phyloP scores from a whole-genome alignment of 2,888 invertebrate genomes.

The Mythimna loreyi region DNA sequence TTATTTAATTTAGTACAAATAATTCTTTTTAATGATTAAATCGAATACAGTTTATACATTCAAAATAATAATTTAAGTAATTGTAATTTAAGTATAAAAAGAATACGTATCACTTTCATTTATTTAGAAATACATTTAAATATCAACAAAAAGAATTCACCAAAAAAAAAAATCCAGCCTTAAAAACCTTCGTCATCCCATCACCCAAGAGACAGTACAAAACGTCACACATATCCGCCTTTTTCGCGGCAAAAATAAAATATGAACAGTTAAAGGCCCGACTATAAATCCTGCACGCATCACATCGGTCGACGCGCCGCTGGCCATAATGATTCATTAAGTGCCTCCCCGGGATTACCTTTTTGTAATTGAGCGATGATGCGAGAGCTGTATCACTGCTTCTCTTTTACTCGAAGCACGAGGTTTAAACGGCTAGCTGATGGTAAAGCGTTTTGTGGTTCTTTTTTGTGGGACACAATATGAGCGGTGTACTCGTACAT shows the following conservation, averaged over 20 bases:
- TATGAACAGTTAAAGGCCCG: constrained; percentile 67
- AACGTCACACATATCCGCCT: constrained; percentile 53
- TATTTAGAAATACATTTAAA: neutral
- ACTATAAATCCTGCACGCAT: constrained; percentile 83
- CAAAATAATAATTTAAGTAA: too few species aligned
- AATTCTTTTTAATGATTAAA: too few species aligned
- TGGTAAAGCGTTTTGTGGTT: constrained; percentile 49
- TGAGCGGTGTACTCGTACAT: constrained; percentile 20
- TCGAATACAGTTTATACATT: too few species aligned
- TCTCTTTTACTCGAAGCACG: constrained; percentile 78
- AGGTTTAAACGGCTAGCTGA: constrained; percentile 61
- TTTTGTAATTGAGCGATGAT: constrained; percentile 91
- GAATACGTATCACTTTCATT: neutral
- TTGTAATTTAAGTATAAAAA: too few species aligned
- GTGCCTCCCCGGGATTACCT: constrained; percentile 90
- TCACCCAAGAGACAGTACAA: constrained; percentile 58
- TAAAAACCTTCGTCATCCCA: constrained; percentile 55
- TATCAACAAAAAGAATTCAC: neutral
- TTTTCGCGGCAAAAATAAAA: constrained; percentile 64
- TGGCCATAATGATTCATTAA: constrained; percentile 90
- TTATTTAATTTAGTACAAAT: too few species aligned
- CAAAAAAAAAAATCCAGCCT: neutral
- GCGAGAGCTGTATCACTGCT: constrained; percentile 87
- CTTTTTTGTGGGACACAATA: constrained; percentile 33
- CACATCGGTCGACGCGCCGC: constrained; percentile 80